Conservation (phyloP, 2,113 vertebrate species). For the Colinus virginianus region DNA sequence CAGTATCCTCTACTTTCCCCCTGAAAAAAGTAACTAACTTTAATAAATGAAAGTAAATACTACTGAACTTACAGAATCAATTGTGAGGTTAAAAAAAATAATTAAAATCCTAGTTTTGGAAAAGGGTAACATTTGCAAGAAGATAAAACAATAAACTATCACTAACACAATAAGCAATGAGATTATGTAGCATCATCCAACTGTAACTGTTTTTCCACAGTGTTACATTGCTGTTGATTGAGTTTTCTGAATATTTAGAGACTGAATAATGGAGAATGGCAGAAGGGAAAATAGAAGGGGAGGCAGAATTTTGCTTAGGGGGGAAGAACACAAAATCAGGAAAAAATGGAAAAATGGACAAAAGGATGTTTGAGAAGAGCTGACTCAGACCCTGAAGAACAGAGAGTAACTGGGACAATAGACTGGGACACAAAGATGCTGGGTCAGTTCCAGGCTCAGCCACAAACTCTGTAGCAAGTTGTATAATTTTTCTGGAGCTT, state of each 20-base stretch:
- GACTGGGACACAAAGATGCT: slow-evolving; percentile 32
- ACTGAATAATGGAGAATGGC: background rate
- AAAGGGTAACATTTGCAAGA: slow-evolving; percentile 14
- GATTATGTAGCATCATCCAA: background rate
- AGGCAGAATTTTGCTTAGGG: background rate
- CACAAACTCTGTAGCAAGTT: slow-evolving; percentile 11
- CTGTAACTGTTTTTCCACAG: background rate
- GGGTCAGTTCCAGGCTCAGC: slow-evolving; percentile 13
- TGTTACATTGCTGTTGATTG: background rate
- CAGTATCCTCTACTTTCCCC: background rate
- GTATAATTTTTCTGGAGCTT: background rate
- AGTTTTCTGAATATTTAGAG: slow-evolving; percentile 39
- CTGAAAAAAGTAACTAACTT: background rate
- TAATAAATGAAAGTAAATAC: background rate
- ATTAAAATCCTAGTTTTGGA: background rate
- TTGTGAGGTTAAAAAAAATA: background rate
- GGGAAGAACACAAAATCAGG: background rate
- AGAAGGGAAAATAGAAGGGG: background rate
- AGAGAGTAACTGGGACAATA: slow-evolving; percentile 50
- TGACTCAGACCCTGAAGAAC: slow-evolving; percentile 28
- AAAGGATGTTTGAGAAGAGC: background rate
- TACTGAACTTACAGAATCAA: background rate
- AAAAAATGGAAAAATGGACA: slow-evolving; percentile 38
- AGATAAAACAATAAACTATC: slow-evolving; percentile 26
- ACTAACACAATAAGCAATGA: slow-evolving; percentile 31